Percentiles rank a stretch among this genome's conserved stretches.
Conservation (phyloP, 2,113 vertebrate species). For the Chaenogobius annularis region DNA sequence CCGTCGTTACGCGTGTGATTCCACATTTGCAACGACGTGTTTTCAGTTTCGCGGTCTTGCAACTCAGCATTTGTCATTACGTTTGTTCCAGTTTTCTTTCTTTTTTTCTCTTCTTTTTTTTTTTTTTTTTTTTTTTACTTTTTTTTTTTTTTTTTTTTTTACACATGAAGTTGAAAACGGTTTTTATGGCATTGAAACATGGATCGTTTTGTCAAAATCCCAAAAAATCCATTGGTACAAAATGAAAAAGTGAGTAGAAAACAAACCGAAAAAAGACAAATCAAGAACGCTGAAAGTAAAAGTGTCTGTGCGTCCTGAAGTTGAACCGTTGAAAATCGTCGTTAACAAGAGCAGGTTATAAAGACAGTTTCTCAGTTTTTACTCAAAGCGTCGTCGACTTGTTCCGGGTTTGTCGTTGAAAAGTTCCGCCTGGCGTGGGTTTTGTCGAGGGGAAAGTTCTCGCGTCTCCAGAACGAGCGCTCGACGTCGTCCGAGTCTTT, state of each 20-base stretch:
- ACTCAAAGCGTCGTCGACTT: neutral
- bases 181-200: conserved; percentile 50
- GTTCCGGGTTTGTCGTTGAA: conserved; percentile 56
- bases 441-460: conserved; percentile 37
- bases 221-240: conserved; percentile 58
- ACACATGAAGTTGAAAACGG: conserved; percentile 49
- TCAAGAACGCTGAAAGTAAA: conserved; percentile 41
- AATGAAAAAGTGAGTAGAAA: conserved; percentile 64
- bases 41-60: conserved; percentile 65
- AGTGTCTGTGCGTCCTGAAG: conserved; percentile 64
- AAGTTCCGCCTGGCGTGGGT: conserved; percentile 51
- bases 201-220: conserved; percentile 26
- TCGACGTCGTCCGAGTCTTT: conserved; percentile 24
- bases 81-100: conserved; percentile 40
- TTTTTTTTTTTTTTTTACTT: conserved; percentile 9
- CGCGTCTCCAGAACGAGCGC: neutral
- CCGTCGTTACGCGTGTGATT: conserved; percentile 32
- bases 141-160: conserved; percentile 1
- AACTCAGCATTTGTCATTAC: conserved; percentile 39
- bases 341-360: conserved; percentile 44
- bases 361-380: conserved; percentile 46
- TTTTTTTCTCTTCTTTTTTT: neutral
- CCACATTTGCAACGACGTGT: conserved; percentile 32
- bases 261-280: conserved; percentile 39
- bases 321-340: conserved; percentile 50